Conservation (phyloP, 2,113 vertebrate genomes). For the Onychorhynchus coronatus region DNA sequence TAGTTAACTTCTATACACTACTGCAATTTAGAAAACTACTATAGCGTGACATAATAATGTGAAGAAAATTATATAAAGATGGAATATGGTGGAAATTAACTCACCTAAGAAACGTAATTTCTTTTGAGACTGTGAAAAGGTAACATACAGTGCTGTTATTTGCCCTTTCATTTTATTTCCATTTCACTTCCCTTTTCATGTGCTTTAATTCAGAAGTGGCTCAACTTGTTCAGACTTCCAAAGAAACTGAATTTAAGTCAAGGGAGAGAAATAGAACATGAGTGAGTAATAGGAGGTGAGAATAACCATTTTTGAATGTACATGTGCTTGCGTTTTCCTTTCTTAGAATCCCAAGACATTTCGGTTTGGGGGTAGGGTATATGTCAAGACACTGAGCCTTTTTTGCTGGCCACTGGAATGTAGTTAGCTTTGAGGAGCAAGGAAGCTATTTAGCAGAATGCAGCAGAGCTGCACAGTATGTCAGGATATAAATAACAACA, state of each 20-base stretch:
- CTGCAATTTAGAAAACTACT: neutral
- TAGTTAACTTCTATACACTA: neutral
- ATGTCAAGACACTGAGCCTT: neutral
- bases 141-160: neutral
- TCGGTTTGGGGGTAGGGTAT: neutral
- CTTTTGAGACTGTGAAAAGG: neutral
- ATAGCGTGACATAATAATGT: neutral
- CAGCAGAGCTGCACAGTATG: neutral
- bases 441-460: neutral
- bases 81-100: neutral
- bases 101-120: neutral
- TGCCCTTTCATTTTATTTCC: neutral
- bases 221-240: neutral
- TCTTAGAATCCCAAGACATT: neutral
- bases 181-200: neutral
- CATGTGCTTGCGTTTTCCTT: neutral
- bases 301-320: neutral
- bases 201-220: neutral
- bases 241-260: neutral
- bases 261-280: neutral
- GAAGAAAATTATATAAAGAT: neutral
- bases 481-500: neutral
- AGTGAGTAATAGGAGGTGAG: neutral
- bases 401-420: neutral
- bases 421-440: neutral